Evolutionary conservation across 2,797 vertebrate species (phyloP).

Genomic region (Microtus californicus): DNA sequence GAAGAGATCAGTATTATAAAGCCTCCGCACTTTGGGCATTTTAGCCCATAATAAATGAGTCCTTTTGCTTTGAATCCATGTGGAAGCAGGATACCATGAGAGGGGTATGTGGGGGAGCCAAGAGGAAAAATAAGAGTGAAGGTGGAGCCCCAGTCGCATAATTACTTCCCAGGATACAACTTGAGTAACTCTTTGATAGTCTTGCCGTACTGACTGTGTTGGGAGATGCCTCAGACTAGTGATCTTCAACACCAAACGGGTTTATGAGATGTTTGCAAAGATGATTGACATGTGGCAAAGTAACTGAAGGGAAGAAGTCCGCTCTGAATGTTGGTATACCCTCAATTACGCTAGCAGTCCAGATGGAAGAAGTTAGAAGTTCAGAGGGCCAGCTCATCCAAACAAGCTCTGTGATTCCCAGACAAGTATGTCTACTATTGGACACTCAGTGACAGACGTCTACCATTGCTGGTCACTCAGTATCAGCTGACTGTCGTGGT

Average conservation of each 20-base stretch:
- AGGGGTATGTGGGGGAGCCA: not conserved
- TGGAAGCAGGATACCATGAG: no score
- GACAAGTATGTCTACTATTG: not conserved
- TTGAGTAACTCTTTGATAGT: not conserved
- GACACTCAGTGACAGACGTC: not conserved
- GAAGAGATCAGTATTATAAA: not conserved
- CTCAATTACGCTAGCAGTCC: not conserved
- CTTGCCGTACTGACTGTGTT: not conserved
- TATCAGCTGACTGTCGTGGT: accelerated
- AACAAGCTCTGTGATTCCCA: not conserved
- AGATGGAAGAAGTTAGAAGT: not conserved
- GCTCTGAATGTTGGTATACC: not conserved
- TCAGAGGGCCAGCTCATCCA: not conserved
- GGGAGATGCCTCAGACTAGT: not conserved
- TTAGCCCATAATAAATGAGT: no score
- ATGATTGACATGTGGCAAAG: not conserved
- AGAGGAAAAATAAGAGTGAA: not conserved
- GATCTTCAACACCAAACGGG: no score
- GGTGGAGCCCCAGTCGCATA: accelerated
- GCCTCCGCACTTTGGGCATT: not conserved
- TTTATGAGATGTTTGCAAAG: not conserved
- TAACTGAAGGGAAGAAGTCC: not conserved
- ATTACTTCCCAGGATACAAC: not conserved
- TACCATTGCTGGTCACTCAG: not conserved
- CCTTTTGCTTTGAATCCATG: not conserved